These are phyloP conservation scores for Caenorhabditis drosophilae DNA, from an alignment of 2,888 invertebrate species.

Conservation along the genomic window DNA sequence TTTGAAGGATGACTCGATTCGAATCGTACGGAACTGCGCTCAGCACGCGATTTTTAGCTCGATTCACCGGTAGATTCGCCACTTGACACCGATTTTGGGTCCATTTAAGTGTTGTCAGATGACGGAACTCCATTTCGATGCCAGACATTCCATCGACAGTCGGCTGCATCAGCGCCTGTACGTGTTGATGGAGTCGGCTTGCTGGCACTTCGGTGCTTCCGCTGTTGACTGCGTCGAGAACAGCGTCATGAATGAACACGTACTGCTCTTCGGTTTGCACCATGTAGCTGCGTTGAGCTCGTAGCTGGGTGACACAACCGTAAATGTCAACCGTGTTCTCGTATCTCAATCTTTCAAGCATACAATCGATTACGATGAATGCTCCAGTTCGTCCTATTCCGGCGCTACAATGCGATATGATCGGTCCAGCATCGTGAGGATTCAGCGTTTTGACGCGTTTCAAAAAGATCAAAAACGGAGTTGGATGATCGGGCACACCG, in stretches of 20 bases:
- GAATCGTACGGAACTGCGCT: conserved; percentile 97
- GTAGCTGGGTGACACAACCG: conserved; percentile 94
- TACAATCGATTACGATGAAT: conserved; percentile 97
- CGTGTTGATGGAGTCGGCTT: conserved; percentile 88
- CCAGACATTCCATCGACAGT: conserved; percentile 74
- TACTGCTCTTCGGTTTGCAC: conserved; percentile 82
- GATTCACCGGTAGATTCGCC: conserved; percentile 94
- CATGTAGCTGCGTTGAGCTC: conserved; percentile 99
- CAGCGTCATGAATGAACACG: conserved; percentile 97
- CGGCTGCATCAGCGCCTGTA: conserved; percentile 92
- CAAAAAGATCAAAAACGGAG: conserved; percentile 95
- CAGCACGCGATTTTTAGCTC: conserved; percentile 95
- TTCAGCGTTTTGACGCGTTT: conserved; percentile 88
- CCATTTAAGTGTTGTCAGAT: conserved; percentile 88
- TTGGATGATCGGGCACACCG: conserved; percentile 96
- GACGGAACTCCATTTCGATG: conserved; percentile 72
- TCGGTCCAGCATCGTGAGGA: conserved; percentile 88
- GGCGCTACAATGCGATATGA: conserved; percentile 88
- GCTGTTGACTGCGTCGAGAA: conserved; percentile 93
- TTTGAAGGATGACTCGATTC: conserved; percentile 72
- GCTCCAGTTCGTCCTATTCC: conserved; percentile 93
- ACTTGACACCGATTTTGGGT: conserved; percentile 92
- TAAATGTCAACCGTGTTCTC: conserved; percentile 98
- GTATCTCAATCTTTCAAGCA: conserved; percentile 94
- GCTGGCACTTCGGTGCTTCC: conserved; percentile 91